Base-by-base conservation (phyloP, 92 coral and sea anemone species). In the Pocillopora meandrina region DNA sequence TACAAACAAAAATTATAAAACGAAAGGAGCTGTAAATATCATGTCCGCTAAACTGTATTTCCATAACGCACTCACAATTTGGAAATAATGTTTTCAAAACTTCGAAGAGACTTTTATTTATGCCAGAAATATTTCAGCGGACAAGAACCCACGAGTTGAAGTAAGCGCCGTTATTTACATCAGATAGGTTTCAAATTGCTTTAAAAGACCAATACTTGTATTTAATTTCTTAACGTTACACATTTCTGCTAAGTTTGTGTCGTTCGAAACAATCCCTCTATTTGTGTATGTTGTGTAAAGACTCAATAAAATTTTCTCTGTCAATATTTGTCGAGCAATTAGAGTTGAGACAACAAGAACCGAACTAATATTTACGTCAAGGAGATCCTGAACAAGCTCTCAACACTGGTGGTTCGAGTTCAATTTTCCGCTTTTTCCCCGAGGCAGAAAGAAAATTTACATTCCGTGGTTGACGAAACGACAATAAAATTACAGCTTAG, bases 251-350 rank as follows among this genome's bases (percentile, higher is more conserved):
- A 64, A 49, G 80, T 83, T 73, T 74, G 55, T 55, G 80, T 74
- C 74, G 62, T 74, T 62, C 80, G 79, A 74, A 83, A 83, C 73
- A 83, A 65, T 83, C 85, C 76, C 59, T 70, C 77, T 69, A 81
- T 71, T 81, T 81, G 85, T 81, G 73, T 72, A 83, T 83, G 86
- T 73, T 83, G 62, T 73, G 86, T 83, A 73, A 82, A 72, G 74
- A 74, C 33, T 83, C 79, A 83, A 83, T 72, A 72, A 83, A 83
- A 82, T 61, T 83, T 83, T 62, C 71, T 60, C 73, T 72, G 86
- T 83, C 86, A 83, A 83, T 83, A 83, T 83, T 83, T 83, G 86
- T 65, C 62, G 71, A 83, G 86, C 86, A 83, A 83, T 83, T 83
- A 83, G 79, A 83, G 72, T 72, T 56, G 75, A 83, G 86, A 83